These are phyloP conservation scores for Butorides virescens DNA, from an alignment of 2,113 vertebrate species.

Conservation along the genomic window DNA sequence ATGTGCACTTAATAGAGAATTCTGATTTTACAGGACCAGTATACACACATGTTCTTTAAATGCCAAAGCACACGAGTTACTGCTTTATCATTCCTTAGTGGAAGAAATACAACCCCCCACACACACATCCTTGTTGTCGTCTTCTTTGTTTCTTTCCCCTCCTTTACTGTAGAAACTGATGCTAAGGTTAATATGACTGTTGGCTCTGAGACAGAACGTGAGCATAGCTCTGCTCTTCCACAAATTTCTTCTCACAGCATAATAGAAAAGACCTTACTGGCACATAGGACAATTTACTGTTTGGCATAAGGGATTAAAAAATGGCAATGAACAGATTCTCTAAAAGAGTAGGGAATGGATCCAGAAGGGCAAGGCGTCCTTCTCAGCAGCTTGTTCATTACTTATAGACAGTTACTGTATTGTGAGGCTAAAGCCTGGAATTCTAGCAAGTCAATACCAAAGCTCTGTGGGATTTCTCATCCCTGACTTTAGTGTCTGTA, in stretches of 20 bases:
- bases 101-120: neutral
- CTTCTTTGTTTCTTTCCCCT: neutral
- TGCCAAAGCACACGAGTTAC: neutral
- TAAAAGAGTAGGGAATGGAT: neutral
- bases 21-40: neutral
- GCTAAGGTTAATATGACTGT: neutral
- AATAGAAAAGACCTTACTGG: neutral
- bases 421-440: conserved; percentile 27
- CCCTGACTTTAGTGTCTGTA: neutral
- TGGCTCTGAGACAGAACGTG: neutral
- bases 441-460: conserved; percentile 5
- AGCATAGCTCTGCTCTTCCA: neutral
- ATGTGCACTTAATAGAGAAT: neutral
- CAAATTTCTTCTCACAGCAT: neutral
- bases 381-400: neutral
- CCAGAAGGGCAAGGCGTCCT: conserved; percentile 13
- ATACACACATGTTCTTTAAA: neutral
- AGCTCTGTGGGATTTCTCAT: conserved; percentile 9
- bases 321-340: neutral
- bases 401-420: conserved; percentile 49
- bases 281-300: neutral
- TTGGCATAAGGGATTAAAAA: neutral
- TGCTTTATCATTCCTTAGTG: neutral
- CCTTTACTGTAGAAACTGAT: neutral
- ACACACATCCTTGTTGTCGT: neutral